These are phyloP conservation scores for Diabrotica balteata DNA, from an alignment of 2,888 invertebrate genomes.

Conservation along the genomic window DNA sequence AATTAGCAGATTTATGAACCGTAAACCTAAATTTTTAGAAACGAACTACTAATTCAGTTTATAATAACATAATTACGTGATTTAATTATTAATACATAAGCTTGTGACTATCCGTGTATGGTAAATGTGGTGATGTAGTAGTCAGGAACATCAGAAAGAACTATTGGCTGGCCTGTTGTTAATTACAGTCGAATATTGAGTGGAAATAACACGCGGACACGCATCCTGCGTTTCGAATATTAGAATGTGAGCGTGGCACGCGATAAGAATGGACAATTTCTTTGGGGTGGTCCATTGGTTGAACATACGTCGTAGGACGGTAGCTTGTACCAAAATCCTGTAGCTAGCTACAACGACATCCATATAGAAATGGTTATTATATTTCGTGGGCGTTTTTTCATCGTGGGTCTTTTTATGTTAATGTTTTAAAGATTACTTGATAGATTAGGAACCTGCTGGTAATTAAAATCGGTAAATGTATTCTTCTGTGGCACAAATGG, in stretches of 20 bases:
- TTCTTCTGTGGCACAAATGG: too few species aligned
- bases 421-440: background rate
- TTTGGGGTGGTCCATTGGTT: constrained; percentile 6
- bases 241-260: constrained; percentile 9
- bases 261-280: constrained; percentile 13
- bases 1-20: too few species aligned
- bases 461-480: too few species aligned
- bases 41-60: too few species aligned
- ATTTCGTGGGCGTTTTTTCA: background rate
- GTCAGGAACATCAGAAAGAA: too few species aligned
- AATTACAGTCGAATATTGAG: constrained; percentile 8
- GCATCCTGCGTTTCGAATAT: background rate
- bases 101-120: too few species aligned
- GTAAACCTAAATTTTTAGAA: too few species aligned
- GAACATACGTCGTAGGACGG: constrained; percentile 8
- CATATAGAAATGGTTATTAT: constrained; percentile 9
- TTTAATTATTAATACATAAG: too few species aligned
- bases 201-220: background rate
- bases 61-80: too few species aligned
- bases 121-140: too few species aligned
- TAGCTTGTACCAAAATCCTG: constrained; percentile 21
- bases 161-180: background rate
- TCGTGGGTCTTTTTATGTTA: constrained; percentile 1
- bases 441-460: background rate
- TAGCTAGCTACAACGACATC: constrained; percentile 36